These are phyloP conservation scores for Macrosiphum euphorbiae DNA, from an alignment of 2,888 invertebrate genomes.

Conservation along the genomic window DNA sequence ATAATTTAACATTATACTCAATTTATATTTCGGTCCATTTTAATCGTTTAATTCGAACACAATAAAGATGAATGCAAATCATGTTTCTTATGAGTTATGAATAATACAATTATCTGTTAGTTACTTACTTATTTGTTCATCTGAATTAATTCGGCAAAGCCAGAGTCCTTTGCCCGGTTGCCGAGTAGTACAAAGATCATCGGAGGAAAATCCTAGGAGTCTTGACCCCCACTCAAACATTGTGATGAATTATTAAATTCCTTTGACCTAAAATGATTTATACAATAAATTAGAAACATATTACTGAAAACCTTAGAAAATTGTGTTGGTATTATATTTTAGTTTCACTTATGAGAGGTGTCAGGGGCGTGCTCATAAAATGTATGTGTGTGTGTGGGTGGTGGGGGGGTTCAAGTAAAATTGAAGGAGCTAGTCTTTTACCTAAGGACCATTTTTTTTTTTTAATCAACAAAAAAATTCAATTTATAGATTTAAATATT, in stretches of 20 bases:
- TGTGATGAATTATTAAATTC: background rate
- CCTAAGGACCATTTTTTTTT: no score
- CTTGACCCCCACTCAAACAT: constrained; percentile 60
- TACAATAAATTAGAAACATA: background rate
- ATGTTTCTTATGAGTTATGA: background rate
- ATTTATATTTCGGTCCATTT: background rate
- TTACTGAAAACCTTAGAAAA: background rate
- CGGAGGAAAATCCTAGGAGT: constrained; percentile 43
- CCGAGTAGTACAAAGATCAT: constrained; percentile 27
- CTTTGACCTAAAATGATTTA: constrained; percentile 25
- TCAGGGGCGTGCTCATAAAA: no score
- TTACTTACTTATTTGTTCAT: constrained; percentile 56
- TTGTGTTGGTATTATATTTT: background rate
- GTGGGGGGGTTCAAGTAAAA: no score
- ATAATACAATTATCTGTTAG: background rate
- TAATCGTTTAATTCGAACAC: background rate
- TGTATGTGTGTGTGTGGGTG: no score
- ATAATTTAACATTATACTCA: background rate
- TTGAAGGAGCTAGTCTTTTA: no score
- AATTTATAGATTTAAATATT: no score
- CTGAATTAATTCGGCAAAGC: constrained; percentile 49
- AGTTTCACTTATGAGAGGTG: background rate
- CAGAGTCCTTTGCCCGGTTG: constrained; percentile 44
- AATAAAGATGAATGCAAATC: background rate
- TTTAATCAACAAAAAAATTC: no score